Percentiles rank a stretch among this genome's conserved stretches.
These are phyloP conservation scores for Eufriesea mexicana DNA, from an alignment of 1,140 invertebrate species.

Conservation along the genomic window DNA sequence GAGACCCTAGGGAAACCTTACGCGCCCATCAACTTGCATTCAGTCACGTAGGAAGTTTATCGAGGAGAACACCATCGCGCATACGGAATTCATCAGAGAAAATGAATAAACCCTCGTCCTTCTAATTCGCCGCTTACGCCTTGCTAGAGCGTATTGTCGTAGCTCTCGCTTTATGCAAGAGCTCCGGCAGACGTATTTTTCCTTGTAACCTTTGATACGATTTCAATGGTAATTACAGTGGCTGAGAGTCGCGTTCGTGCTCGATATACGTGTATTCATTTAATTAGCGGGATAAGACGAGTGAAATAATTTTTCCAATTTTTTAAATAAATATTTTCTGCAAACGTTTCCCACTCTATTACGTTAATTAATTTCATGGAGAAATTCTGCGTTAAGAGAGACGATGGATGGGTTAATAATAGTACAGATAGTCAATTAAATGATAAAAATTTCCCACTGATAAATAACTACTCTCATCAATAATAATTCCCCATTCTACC, in stretches of 20 bases:
- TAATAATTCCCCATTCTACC: too few species aligned
- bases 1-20: conserved; percentile 60
- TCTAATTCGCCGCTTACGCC: conserved; percentile 18
- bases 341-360: too few species aligned
- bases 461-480: too few species aligned
- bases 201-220: neutral
- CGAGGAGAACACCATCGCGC: conserved; percentile 50
- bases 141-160: neutral
- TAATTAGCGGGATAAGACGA: neutral
- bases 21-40: conserved; percentile 60
- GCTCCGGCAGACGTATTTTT: neutral
- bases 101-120: conserved; percentile 53
- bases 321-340: too few species aligned
- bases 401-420: too few species aligned
- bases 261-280: neutral
- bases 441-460: too few species aligned
- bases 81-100: conserved; percentile 57
- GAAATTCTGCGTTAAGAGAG: too few species aligned
- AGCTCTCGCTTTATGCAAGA: neutral
- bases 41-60: conserved; percentile 67
- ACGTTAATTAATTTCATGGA: too few species aligned
- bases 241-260: neutral
- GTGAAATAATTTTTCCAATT: neutral
- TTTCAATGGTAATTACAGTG: neutral
- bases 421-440: too few species aligned